Percentiles rank a stretch among this genome's conserved stretches.
Conservation (phyloP, 1,140 invertebrate species). For the Macrobrachium nipponense region DNA sequence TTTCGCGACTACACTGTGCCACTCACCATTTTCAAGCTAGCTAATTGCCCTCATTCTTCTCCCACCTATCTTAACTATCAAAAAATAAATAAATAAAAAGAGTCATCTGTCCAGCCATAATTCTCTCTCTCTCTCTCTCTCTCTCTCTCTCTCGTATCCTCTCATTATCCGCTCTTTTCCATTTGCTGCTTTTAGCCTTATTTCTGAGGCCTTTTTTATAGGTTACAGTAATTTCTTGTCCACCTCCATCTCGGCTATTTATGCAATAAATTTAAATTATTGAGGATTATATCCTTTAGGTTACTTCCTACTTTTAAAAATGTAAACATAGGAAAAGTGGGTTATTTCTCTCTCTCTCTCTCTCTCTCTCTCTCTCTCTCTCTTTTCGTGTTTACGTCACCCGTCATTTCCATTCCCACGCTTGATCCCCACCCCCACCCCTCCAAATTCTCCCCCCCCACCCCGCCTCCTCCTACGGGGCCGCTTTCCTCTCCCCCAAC, state of each 20-base stretch:
- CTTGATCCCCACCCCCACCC: background rate
- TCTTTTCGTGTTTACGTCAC: background rate
- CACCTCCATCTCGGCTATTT: background rate
- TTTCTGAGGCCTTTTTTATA: background rate
- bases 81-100: too few relatives aligned
- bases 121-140: slow-evolving; percentile 21
- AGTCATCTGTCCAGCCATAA: too few relatives aligned
- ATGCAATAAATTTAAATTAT: background rate
- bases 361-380: slow-evolving; percentile 24
- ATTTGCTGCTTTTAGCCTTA: background rate
- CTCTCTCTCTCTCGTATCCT: slow-evolving; percentile 13
- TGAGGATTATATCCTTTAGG: background rate
- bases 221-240: background rate
- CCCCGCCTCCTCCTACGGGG: background rate
- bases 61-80: too few relatives aligned
- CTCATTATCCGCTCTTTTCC: background rate
- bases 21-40: too few relatives aligned
- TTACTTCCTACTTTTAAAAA: background rate
- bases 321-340: background rate
- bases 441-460: background rate
- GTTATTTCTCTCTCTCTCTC: background rate
- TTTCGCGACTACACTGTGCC: too few relatives aligned
- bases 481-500: background rate
- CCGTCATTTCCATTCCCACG: background rate
- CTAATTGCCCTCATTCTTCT: too few relatives aligned